These are phyloP conservation scores for Kuschelorhynchus macadamiae DNA, from an alignment of 2,888 invertebrate species.

Conservation along the genomic window DNA sequence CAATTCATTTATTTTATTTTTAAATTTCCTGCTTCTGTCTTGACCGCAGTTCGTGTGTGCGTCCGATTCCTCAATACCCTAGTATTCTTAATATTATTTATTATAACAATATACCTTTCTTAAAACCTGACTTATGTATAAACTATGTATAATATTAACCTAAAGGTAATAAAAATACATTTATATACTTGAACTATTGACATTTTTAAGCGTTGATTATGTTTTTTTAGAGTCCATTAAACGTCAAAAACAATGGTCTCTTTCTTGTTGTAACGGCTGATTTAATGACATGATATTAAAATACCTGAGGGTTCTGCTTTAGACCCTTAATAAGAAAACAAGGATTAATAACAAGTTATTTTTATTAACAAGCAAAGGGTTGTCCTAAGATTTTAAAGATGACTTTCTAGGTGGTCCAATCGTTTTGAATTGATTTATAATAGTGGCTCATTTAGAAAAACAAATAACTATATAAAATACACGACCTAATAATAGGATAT, in stretches of 20 bases:
- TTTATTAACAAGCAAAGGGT: constrained; percentile 43
- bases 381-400: constrained; percentile 29
- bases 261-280: neutral
- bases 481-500: too few species aligned
- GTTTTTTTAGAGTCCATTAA: neutral
- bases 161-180: neutral
- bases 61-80: too few species aligned
- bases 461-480: constrained; percentile 6
- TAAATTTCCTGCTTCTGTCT: too few species aligned
- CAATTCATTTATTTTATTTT: too few species aligned
- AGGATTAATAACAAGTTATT: constrained; percentile 36
- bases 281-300: constrained; percentile 42
- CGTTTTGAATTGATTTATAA: constrained; percentile 43
- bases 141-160: too few species aligned
- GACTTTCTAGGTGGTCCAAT: constrained; percentile 43
- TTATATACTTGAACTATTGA: neutral
- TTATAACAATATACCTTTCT: too few species aligned
- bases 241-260: neutral
- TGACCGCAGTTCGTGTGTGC: too few species aligned
- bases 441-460: constrained; percentile 34
- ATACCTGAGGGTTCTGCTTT: constrained; percentile 31
- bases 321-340: constrained; percentile 39
- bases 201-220: neutral
- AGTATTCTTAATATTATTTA: too few species aligned
- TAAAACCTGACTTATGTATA: too few species aligned